These are phyloP conservation scores for Halocynthia aurantium DNA, from an alignment of 23 tunicate species.

Conservation along the genomic window DNA sequence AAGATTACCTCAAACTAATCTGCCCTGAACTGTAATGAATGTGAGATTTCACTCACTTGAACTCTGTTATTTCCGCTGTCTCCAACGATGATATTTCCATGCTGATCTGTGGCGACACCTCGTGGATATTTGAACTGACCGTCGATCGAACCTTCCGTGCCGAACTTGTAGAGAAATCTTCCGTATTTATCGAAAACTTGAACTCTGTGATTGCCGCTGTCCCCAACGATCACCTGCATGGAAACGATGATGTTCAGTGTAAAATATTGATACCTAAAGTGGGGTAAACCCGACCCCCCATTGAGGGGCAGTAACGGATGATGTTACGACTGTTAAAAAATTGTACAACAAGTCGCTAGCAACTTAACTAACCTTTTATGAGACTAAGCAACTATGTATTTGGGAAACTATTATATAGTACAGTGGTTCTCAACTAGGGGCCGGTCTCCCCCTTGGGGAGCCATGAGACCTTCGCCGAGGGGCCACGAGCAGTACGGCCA, in stretches of 20 bases:
- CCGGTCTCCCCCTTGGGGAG: too few species aligned
- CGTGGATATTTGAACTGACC: slow-evolving; percentile 55
- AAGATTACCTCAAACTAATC: too few species aligned
- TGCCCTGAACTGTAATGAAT: too few species aligned
- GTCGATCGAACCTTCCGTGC: slow-evolving; percentile 37
- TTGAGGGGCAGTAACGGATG: too few species aligned
- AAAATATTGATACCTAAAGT: neutral
- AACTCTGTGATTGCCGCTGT: slow-evolving; percentile 51
- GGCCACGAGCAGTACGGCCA: too few species aligned
- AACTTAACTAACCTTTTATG: neutral
- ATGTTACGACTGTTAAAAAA: neutral
- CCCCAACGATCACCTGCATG: slow-evolving; percentile 39
- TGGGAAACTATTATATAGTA: too few species aligned
- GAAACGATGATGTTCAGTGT: too few species aligned
- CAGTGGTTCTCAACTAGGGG: too few species aligned
- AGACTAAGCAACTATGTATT: too few species aligned
- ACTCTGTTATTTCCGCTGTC: slow-evolving; percentile 63
- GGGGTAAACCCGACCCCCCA: too few species aligned
- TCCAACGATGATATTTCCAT: slow-evolving; percentile 49
- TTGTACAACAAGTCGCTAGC: neutral
- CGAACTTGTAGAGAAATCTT: slow-evolving; percentile 39
- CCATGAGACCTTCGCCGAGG: too few species aligned
- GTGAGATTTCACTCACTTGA: slow-evolving; percentile 15
- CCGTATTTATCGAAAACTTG: slow-evolving; percentile 67
- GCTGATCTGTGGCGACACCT: slow-evolving; percentile 50